phyloP scores from a whole-genome alignment of 2,113 vertebrate genomes.

The Isurus oxyrinchus region DNA sequence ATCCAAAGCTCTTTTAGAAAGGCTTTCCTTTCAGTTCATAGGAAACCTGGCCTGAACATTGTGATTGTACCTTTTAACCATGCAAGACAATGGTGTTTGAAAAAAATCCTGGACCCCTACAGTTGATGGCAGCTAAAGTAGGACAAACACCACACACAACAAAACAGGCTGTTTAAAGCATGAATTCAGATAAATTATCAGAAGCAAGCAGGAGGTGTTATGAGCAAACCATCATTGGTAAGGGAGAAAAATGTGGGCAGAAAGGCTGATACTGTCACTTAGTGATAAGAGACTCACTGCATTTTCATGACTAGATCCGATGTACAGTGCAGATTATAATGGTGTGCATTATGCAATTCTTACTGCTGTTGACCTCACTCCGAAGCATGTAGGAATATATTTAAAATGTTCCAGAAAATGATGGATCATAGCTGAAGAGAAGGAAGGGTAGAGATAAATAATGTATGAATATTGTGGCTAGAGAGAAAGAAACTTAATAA shows the following conservation, averaged over 20 bases:
- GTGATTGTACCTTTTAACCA: background rate
- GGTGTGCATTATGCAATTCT: background rate
- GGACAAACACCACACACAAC: background rate
- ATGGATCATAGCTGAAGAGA: background rate
- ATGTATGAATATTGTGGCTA: background rate
- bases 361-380: background rate
- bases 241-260: background rate
- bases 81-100: background rate
- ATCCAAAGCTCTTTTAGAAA: background rate
- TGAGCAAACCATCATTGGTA: background rate
- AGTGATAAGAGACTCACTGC: background rate
- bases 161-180: background rate
- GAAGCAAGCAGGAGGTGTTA: background rate
- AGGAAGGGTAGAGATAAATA: background rate
- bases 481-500: background rate
- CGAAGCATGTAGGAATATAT: background rate
- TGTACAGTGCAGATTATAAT: background rate
- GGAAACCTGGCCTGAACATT: background rate
- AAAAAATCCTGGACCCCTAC: background rate
- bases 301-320: background rate
- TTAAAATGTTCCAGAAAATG: conserved; percentile 18
- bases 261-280: background rate
- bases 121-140: background rate
- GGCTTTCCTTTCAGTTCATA: background rate
- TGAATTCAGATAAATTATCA: background rate